These are phyloP conservation scores for Pelosia muscerda DNA, from an alignment of 2,888 invertebrate species.

Conservation along the genomic window DNA sequence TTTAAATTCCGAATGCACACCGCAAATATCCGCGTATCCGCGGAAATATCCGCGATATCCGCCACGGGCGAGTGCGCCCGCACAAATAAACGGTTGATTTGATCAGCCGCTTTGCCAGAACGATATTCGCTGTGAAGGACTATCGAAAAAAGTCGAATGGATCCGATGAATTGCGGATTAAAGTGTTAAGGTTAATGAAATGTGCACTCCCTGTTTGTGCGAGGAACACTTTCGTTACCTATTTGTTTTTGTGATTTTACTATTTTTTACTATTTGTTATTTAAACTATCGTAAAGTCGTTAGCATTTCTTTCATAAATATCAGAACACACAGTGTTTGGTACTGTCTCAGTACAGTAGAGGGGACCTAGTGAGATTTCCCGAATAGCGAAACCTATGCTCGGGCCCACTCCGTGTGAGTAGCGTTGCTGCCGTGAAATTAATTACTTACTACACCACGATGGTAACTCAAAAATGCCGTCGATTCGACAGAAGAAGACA, in stretches of 20 bases:
- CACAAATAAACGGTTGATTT: slow-evolving; percentile 79
- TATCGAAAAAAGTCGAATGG: slow-evolving; percentile 60
- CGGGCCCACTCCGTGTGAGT: no score
- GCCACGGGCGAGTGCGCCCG: slow-evolving; percentile 62
- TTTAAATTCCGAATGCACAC: slow-evolving; percentile 54
- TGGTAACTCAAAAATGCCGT: no score
- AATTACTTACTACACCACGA: no score
- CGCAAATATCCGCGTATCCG: slow-evolving; percentile 56
- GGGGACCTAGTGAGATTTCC: no score
- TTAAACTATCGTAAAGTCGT: background rate
- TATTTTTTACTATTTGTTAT: background rate
- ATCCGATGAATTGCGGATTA: slow-evolving; percentile 56
- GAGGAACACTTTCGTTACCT: background rate
- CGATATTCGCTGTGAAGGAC: slow-evolving; percentile 53
- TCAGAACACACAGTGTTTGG: no score
- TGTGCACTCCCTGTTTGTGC: slow-evolving; percentile 48
- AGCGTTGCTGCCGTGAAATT: no score
- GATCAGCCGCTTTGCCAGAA: slow-evolving; percentile 63
- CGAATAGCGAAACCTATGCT: no score
- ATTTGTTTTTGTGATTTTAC: slow-evolving; percentile 2
- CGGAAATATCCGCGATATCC: slow-evolving; percentile 55
- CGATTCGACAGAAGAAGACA: no score
- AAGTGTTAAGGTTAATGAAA: slow-evolving; percentile 65
- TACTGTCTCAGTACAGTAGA: no score
- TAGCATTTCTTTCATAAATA: background rate